Base-by-base conservation (phyloP, 35 echinoderm and acorn worm species). In the Lytechinus variegatus region DNA sequence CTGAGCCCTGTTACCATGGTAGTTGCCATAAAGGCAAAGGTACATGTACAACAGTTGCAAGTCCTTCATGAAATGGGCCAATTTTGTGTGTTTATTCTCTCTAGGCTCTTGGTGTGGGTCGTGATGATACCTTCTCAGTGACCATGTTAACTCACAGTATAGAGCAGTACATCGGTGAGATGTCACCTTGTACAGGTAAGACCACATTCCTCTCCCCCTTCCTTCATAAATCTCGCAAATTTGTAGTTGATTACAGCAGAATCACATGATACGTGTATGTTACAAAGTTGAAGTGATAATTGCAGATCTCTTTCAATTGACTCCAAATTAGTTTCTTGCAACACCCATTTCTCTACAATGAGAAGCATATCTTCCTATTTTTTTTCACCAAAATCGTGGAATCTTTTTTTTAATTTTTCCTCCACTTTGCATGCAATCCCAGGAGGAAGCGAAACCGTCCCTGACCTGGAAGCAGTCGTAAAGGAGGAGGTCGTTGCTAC, bases 121-220 rank as follows among this genome's bases (percentile, higher is more conserved):
- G 97, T n/a, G 96, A 97, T 92, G 96, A 99, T 87, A 97, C 97
- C 21, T 97, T 99, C 54, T 97, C 98, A 60, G 97, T 96, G 52
- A 99, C 97, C 21, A 97, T 99, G 94, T 95, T 99, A 16, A 95
- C 97, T 29, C 95, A 95, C 58, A 96, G 95, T 9, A 96, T 97
- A 60, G 96, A 96, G 54, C 95, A 96, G 66, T 97, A 96, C 87
- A 99, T 99, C n/a, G 96, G 96, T 91, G 98, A 99, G 29, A 97
- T 96, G 86, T 96, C 97, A 27, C 95, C 98, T 16, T 97, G 98
- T 96, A 97, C 97, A 95, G 98, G 97, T 99, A 95, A 60, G 94
- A 86, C 3, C 5, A 4, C 14, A 14, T 4, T 71, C 1, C 12
- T 16, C 14, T 16, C 61, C 6, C 61, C 16, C 14, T 6, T 6